Conservation (phyloP, 2,113 vertebrate species). For the Hydrolagus affinis region DNA sequence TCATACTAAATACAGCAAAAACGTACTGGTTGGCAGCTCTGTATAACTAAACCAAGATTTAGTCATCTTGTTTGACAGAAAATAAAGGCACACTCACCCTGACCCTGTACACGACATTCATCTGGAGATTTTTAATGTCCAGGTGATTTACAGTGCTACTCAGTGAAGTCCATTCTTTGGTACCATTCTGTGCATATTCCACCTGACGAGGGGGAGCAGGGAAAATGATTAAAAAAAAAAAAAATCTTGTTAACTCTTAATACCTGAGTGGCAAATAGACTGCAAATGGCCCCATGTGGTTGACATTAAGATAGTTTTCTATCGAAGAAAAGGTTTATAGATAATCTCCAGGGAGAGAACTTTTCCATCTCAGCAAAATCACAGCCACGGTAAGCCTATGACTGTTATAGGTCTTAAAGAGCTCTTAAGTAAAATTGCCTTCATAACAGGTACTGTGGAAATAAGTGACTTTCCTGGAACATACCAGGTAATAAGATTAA, state of each 20-base stretch:
- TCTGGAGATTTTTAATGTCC: constrained; percentile 62
- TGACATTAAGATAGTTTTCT: no score
- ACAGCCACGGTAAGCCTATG: no score
- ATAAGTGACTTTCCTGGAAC: no score
- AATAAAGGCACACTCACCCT: constrained; percentile 59
- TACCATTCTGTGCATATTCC: constrained; percentile 66
- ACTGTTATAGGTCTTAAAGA: no score
- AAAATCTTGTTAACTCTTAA: background rate
- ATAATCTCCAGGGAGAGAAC: background rate
- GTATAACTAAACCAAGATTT: background rate
- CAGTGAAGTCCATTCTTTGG: constrained; percentile 74
- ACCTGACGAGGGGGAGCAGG: constrained; percentile 54
- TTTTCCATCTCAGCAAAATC: no score
- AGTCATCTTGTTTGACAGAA: background rate
- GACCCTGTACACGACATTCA: constrained; percentile 65
- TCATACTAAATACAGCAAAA: no score
- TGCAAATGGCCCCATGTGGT: no score
- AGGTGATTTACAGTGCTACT: constrained; percentile 52
- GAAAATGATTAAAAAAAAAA: background rate
- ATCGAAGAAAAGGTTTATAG: background rate
- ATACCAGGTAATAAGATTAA: no score
- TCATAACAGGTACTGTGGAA: no score
- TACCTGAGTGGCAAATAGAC: background rate
- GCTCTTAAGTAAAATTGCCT: no score
- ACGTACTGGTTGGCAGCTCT: no score